phyloP scores from a whole-genome alignment of 1,140 invertebrate species.

The Eurytemora carolleeae region DNA sequence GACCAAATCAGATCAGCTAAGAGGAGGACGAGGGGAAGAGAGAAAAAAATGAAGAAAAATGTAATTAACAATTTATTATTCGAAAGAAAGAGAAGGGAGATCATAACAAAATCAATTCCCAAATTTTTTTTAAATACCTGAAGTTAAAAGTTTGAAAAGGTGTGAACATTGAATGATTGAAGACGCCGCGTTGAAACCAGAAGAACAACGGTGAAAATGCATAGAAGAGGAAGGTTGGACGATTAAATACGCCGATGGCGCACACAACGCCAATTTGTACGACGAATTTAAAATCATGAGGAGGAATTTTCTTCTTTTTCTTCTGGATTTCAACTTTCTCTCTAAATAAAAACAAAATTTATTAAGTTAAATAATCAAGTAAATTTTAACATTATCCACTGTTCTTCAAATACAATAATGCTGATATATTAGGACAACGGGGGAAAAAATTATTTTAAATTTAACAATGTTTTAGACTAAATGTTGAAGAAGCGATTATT shows the following conservation, averaged over 20 bases:
- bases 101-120: background rate
- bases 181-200: conserved; percentile 11
- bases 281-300: conserved; percentile 12
- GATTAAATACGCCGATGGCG: conserved; percentile 8
- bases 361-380: too few species aligned
- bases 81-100: background rate
- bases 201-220: conserved; percentile 6
- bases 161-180: conserved; percentile 1
- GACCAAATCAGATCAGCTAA: too few species aligned
- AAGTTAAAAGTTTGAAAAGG: conserved; percentile 16
- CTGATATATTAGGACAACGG: too few species aligned
- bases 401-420: too few species aligned
- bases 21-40: too few species aligned
- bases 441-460: too few species aligned
- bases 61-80: background rate
- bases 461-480: too few species aligned
- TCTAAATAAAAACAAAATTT: conserved; percentile 1
- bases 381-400: too few species aligned
- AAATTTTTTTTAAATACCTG: background rate
- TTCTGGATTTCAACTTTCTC: conserved; percentile 11
- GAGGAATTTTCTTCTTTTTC: conserved; percentile 13
- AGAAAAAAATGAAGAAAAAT: background rate
- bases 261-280: conserved; percentile 3
- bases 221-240: conserved; percentile 12
- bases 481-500: too few species aligned